Percentiles rank a stretch among this genome's conserved stretches.
Evolutionary conservation across 2,797 vertebrate species (phyloP).

Genomic region (Molothrus aeneus): DNA sequence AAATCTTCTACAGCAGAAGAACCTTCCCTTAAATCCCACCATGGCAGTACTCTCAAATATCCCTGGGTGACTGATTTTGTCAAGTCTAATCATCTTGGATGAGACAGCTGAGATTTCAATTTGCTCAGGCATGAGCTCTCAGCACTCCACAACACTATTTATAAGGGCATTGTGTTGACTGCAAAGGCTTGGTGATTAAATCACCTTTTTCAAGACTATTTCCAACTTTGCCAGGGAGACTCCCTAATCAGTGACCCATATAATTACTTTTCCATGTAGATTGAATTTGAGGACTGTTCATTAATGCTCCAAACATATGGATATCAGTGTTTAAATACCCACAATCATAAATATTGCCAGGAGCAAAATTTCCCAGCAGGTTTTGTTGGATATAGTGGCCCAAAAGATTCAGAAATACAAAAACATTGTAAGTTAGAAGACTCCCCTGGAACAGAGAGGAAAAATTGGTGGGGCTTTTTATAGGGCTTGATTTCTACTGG

Average conservation of each 20-base stretch:
- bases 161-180: not conserved
- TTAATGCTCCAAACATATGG: not conserved
- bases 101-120: constrained; percentile 3
- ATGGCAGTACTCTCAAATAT: not conserved
- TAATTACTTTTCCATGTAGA: constrained; percentile 6
- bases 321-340: not conserved
- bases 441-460: not conserved
- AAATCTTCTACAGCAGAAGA: not conserved
- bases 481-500: not conserved
- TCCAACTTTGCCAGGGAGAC: not conserved
- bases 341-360: not conserved
- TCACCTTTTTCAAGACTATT: constrained; percentile 14
- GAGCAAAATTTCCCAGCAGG: not conserved
- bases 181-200: not conserved
- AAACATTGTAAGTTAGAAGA: not conserved
- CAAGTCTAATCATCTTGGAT: not conserved
- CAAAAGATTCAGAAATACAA: not conserved
- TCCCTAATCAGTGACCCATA: constrained; percentile 6
- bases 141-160: not conserved
- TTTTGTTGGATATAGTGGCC: not conserved
- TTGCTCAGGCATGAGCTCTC: not conserved
- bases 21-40: not conserved
- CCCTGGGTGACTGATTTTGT: not conserved
- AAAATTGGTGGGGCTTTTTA: not conserved
- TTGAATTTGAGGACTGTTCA: not conserved